Evolutionary conservation across 1,140 invertebrate species (phyloP).

Genomic region (Pseudobourletiella spinata): DNA sequence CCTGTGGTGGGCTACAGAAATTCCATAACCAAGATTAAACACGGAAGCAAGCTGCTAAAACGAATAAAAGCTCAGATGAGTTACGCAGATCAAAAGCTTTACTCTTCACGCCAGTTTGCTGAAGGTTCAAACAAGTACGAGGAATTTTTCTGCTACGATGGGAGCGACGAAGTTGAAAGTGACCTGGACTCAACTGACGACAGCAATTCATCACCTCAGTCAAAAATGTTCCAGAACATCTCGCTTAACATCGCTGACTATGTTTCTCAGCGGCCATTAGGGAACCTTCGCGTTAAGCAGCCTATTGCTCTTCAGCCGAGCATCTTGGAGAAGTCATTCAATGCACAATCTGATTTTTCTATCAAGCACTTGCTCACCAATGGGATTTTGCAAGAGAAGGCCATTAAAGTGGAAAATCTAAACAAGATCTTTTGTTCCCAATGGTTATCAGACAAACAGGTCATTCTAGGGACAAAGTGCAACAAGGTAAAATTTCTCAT

Average conservation of each 20-base stretch:
- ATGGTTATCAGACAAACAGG: constrained; percentile 88
- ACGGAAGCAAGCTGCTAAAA: constrained; percentile 22
- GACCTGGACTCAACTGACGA: neutral
- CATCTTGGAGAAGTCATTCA: constrained; percentile 50
- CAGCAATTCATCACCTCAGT: neutral
- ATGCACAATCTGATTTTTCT: constrained; percentile 64
- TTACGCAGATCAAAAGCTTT: constrained; percentile 31
- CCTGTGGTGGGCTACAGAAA: constrained; percentile 22
- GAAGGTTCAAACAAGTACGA: constrained; percentile 66
- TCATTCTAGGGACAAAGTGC: constrained; percentile 93
- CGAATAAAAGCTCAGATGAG: constrained; percentile 22
- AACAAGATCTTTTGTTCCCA: constrained; percentile 96
- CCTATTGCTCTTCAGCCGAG: constrained; percentile 25
- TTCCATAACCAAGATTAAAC: constrained; percentile 9
- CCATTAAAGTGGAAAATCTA: constrained; percentile 70
- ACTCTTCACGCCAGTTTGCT: constrained; percentile 28
- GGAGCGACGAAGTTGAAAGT: constrained; percentile 73
- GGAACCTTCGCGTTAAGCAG: constrained; percentile 42
- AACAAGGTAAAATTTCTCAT: constrained; percentile 61
- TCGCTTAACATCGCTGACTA: constrained; percentile 80
- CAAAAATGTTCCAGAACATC: constrained; percentile 55
- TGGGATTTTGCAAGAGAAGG: constrained; percentile 75
- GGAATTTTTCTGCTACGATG: constrained; percentile 78
- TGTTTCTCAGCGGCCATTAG: constrained; percentile 62
- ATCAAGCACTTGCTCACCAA: constrained; percentile 76